Evolutionary conservation across 1,140 invertebrate genomes (phyloP).

Genomic region (Aporrectodea caliginosa): DNA sequence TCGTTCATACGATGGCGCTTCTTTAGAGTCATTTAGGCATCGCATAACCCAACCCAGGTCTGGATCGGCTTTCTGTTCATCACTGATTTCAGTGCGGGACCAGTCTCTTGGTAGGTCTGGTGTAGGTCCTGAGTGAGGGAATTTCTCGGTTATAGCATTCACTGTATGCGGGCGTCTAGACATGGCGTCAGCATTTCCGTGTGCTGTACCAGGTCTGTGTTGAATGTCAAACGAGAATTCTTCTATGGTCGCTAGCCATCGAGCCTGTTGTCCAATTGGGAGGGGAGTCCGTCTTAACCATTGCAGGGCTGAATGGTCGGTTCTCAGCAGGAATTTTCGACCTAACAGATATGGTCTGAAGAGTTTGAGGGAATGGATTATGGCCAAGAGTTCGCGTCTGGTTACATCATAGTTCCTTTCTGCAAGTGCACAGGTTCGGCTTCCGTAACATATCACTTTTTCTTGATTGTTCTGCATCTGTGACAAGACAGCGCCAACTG

Average conservation of each 20-base stretch:
- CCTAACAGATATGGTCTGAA: neutral
- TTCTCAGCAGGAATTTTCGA: neutral
- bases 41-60: too few relatives aligned
- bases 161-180: neutral
- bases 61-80: too few relatives aligned
- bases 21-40: too few relatives aligned
- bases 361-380: neutral
- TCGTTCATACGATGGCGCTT: too few relatives aligned
- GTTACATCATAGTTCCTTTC: constrained; percentile 27
- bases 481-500: constrained; percentile 46
- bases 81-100: too few relatives aligned
- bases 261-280: constrained; percentile 38
- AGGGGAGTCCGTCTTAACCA: constrained; percentile 35
- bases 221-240: constrained; percentile 38
- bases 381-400: constrained; percentile 32
- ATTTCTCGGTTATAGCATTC: too few relatives aligned
- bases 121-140: too few relatives aligned
- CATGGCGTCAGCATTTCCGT: neutral
- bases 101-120: too few relatives aligned
- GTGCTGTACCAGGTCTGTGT: constrained; percentile 25
- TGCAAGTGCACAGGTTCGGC: neutral
- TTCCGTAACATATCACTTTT: neutral
- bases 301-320: constrained; percentile 40
- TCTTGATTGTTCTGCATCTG: constrained; percentile 32
- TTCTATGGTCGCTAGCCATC: constrained; percentile 38